Evolutionary conservation across 2,888 invertebrate species (phyloP), one percentile per base, ranked within the genome.

Genomic region (Ptilodon capucinus): DNA sequence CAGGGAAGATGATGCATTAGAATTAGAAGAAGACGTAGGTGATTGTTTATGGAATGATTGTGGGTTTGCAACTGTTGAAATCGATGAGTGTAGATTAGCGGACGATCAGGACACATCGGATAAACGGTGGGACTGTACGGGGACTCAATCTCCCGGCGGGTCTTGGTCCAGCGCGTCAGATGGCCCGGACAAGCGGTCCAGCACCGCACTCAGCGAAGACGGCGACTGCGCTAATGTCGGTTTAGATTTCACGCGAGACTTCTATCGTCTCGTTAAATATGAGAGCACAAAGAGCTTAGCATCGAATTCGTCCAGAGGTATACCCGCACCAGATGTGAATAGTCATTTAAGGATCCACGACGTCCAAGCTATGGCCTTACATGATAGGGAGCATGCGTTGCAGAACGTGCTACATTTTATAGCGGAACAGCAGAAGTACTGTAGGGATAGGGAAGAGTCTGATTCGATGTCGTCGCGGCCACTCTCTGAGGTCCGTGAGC

Each of bases 241-340:
- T 16, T 92, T 94, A 11, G 95, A 95, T 77, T 96, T 96, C 69
- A 95, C 95, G 4, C 89, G 95, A 57, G 96, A 96, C 81, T 96
- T 95, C 80, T 96, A 96, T 76, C 93, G 95, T 25, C 92, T 96
- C 55, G 95, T 95, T 40, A 95, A 95, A 83, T 95, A 95, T 73
- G 96, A 95, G 76, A 95, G 95, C 81, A 95, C 94, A 54, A 95
- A 95, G 78, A 95, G 95, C 77, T 86, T 95, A 73, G 95, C 95
- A 35, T 95, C 95, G 28, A 95, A 94, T 68, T 95, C 95, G 39
- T 95, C 94, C 47, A 92, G 94, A 73, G 94, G 94, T 59, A 80
- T 94, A 36, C 93, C 94, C 8, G 92, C 92, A 4, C 84, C 76
- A 49, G 93, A 93, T 56, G 88, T 90, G 21, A 89, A 73, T 51